phyloP scores from a whole-genome alignment of 2,113 vertebrate species.

The rat (Rattus norvegicus) region DNA sequence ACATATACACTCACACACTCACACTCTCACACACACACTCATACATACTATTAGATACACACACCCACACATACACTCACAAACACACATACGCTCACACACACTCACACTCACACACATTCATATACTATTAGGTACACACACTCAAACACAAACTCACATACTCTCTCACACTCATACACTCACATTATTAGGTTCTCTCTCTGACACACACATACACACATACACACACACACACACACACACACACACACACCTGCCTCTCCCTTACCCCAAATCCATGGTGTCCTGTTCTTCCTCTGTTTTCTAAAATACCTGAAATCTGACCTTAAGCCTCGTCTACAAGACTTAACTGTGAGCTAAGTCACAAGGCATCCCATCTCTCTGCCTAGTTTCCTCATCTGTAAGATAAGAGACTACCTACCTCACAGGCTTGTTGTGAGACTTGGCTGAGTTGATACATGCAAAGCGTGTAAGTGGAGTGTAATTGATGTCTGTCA shows the following conservation, averaged over 20 bases:
- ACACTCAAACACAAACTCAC: too few relatives aligned
- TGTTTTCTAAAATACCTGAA: neutral
- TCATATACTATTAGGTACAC: neutral
- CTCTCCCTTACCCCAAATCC: neutral
- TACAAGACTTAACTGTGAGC: neutral
- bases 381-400: slow-evolving; percentile 39
- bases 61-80: too few relatives aligned
- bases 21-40: neutral
- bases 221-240: neutral
- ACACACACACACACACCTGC: too few relatives aligned
- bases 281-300: neutral
- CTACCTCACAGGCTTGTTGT: neutral
- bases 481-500: neutral
- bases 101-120: too few relatives aligned
- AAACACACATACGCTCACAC: neutral
- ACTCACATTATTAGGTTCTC: too few relatives aligned
- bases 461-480: neutral
- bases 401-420: neutral
- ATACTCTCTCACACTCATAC: too few relatives aligned
- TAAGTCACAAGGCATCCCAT: neutral
- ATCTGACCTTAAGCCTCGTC: neutral
- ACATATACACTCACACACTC: neutral
- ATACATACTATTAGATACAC: too few relatives aligned
- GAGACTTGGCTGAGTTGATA: neutral
- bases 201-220: too few relatives aligned